Evolutionary conservation across 2,113 vertebrate species (phyloP).

Genomic region (Microtus oregoni): DNA sequence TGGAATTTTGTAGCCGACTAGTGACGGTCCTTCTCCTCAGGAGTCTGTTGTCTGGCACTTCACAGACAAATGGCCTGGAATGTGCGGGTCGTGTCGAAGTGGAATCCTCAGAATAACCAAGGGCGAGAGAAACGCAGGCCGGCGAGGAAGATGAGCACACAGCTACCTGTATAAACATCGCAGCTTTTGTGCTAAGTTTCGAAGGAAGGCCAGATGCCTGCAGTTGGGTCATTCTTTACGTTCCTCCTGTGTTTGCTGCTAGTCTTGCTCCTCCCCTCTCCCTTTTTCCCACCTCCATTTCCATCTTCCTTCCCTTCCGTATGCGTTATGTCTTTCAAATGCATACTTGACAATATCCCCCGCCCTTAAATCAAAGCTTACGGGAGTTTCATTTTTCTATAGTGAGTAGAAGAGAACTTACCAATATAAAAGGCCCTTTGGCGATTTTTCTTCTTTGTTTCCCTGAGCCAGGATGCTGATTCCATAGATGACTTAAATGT

Average conservation of each 20-base stretch:
- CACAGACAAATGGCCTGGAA: neutral
- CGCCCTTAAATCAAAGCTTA: neutral
- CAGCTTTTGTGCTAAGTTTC: neutral
- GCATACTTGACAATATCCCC: neutral
- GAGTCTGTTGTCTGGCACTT: neutral
- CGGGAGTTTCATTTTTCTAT: neutral
- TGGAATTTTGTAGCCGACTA: fast-evolving
- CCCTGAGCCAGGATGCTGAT: neutral
- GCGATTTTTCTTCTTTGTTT: neutral
- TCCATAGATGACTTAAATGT: neutral
- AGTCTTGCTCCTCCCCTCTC: neutral
- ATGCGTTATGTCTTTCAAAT: neutral
- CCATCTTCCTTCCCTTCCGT: neutral
- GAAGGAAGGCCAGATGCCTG: neutral
- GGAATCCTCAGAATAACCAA: neutral
- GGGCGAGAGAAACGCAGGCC: neutral
- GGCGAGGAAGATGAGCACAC: neutral
- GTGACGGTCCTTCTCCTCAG: neutral
- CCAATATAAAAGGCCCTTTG: neutral
- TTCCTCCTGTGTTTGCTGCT: neutral
- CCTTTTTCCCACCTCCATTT: no score
- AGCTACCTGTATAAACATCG: neutral
- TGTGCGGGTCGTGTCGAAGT: neutral
- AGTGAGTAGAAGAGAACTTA: neutral
- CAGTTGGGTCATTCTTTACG: neutral